Evolutionary conservation across 2,797 vertebrate species (phyloP), one percentile per base, ranked within the genome.

Genomic region (Muscicapa striata): DNA sequence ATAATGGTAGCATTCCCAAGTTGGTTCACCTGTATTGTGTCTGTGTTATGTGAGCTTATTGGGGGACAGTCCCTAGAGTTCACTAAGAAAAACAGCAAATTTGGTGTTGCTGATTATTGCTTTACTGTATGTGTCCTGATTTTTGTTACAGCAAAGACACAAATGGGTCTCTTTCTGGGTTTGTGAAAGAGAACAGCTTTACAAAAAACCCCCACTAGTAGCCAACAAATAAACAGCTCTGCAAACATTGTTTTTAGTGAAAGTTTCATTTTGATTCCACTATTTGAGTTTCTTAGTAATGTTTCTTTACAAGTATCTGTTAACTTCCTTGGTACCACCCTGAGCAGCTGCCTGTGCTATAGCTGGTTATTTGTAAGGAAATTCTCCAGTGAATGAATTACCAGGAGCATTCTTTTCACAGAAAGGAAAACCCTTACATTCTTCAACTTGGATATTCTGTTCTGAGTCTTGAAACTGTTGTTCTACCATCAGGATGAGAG

Each of bases 331-430:
- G 45, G 8, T 76, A 63, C 62, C 16, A 76, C 27, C 10, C 15
- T 84, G 49, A 41, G 32, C 38, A 61, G 49, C 68, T 72, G 21
- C 10, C 70, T 93, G 2, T 79, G 51, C 69, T 90, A 27, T 32
- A n/a, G 3, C 40, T 93, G 29, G 22, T 69, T 85, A 66, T 76
- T 84, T 82, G 30, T 62, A 58, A 93, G 51, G 69, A 69, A 90
- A 78, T 82, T 62, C 61, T 85, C 27, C 46, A 68, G 62, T 61
- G 66, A 92, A 78, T 87, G 79, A 85, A 90, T 76, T 82, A 82
- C 32, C 21, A 81, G 64, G 69, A 90, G 19, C 9, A 12, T 66
- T 62, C 45, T 45, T 85, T 70, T 38, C 74, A 41, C 43, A 36
- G 59, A 90, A 90, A 69, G 26, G 26, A 84, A 84, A 90, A 27